Conservation (phyloP, 2,113 vertebrate species). For the Tyto alba region DNA sequence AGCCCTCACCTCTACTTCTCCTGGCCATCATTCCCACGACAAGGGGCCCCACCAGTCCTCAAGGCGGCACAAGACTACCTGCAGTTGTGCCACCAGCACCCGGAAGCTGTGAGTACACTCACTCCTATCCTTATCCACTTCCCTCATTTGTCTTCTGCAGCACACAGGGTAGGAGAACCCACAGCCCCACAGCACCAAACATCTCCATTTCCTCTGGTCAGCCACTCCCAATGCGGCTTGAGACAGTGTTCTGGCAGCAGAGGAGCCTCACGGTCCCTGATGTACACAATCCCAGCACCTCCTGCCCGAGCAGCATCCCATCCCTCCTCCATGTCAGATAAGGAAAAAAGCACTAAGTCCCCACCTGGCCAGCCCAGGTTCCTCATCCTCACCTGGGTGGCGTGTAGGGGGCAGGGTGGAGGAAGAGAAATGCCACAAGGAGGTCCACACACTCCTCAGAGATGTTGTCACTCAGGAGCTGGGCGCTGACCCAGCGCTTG, state of each 20-base stretch:
- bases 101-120: not conserved
- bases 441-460: slow-evolving; percentile 88
- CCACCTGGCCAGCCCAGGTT: accelerated
- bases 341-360: not conserved
- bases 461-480: slow-evolving; percentile 81
- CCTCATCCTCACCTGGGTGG: slow-evolving; percentile 81
- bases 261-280: not conserved
- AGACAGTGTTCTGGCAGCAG: not conserved
- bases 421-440: slow-evolving; percentile 86
- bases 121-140: not conserved
- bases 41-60: not conserved
- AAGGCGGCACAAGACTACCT: not conserved
- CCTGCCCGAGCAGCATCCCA: not conserved
- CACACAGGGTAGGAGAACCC: accelerated
- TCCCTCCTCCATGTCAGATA: not conserved
- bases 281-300: not conserved
- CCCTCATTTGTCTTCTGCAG: not conserved
- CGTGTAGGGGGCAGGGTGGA: slow-evolving; percentile 85
- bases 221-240: not conserved
- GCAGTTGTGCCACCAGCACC: accelerated
- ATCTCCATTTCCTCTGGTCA: not conserved
- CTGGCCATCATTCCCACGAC: accelerated
- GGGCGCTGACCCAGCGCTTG: slow-evolving; percentile 91
- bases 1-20: not conserved
- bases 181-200: not conserved